Evolutionary conservation across 2,113 vertebrate genomes (phyloP), one percentile per base, ranked within the genome.

Genomic region (Isurus oxyrinchus): DNA sequence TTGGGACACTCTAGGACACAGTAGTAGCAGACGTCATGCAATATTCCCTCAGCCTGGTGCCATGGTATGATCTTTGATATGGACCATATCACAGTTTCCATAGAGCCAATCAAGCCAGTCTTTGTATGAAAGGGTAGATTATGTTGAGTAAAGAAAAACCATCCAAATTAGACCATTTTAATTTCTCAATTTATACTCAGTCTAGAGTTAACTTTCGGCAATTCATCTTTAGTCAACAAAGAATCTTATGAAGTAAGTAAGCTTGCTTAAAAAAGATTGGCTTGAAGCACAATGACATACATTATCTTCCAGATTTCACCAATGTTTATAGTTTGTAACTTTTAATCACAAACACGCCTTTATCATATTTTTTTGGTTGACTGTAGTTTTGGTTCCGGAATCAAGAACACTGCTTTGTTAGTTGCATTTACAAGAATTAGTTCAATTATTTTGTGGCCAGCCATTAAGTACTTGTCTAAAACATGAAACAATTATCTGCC

Each of bases 301-400:
- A 93, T 93, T 93, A 93, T 61, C 57, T 93, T 63, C 57, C 63
- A 35, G 16, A 63, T 93, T 93, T 93, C 90, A 93, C 31, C 59
- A 94, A n/a, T n/a, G n/a, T n/a, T n/a, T 84, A 16, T 40, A 49
- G 81, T 84, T 44, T 84, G 40, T 23, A 44, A 21, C 23, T 84
- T 84, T 31, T 49, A 84, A 44, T 40, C 40, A 84, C 40, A 84
- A 84, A 19, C 79, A 84, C 40, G n/a, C n/a, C 40, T 44, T 14
- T 44, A 5, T 19, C 40, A 84, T 44, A 44, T 84, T 49, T 84
- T 84, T 84, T 84, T n/a, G 40, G 6, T 6, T 84, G 44, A 49
- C 49, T 84, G 13, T 19, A 84, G n/a, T 44, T 84, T 44, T 5
- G 40, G 40, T 49, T 16, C 40, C 5, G 5, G 16, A 49, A 44